These are phyloP conservation scores for Tokudaia muenninki DNA, from an alignment of 2,797 vertebrate species.

Conservation along the genomic window DNA sequence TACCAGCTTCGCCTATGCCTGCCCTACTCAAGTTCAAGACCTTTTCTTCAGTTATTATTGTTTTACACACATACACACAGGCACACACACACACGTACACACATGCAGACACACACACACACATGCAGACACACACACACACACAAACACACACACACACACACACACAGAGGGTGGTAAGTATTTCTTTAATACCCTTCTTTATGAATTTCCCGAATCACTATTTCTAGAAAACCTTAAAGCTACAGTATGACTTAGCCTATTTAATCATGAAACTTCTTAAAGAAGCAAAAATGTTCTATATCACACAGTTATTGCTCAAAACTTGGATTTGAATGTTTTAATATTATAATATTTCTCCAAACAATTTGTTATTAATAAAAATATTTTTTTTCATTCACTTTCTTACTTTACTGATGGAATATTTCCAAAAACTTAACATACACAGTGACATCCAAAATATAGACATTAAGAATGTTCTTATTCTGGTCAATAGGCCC, in stretches of 20 bases:
- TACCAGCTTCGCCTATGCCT: not conserved
- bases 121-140: no score
- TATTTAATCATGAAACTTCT: not conserved
- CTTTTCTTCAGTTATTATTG: not conserved
- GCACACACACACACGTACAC: not conserved
- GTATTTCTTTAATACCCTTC: not conserved
- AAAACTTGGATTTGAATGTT: not conserved
- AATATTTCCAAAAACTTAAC: no score
- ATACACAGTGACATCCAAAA: no score
- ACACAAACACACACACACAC: no score
- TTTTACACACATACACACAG: not conserved
- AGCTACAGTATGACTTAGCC: not conserved
- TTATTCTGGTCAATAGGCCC: no score
- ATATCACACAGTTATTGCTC: not conserved
- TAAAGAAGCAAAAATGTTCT: not conserved
- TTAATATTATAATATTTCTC: not conserved
- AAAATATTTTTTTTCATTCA: not conserved
- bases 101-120: no score
- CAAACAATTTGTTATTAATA: not conserved
- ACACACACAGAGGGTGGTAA: not conserved
- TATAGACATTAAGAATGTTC: no score
- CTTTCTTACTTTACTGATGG: no score
- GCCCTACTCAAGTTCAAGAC: not conserved
- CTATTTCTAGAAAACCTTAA: not conserved
- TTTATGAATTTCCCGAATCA: not conserved